Evolutionary conservation across 2,888 invertebrate species (phyloP), one percentile per base, ranked within the genome.

Genomic region (Hypercompe scribonia): DNA sequence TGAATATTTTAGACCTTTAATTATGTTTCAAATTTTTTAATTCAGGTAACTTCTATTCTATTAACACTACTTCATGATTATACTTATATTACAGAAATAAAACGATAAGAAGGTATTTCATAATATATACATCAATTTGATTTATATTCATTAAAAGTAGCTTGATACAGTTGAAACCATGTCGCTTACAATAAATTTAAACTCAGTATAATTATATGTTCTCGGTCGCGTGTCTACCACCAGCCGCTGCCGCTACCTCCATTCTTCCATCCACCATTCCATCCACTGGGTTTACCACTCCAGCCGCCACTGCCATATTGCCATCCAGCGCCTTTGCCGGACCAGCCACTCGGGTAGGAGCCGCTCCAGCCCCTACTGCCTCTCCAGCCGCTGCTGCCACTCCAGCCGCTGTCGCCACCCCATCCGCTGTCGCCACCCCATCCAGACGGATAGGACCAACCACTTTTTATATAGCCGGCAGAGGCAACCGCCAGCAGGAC

Each of bases 391-490:
- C 54, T 31, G 58, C 4, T 3, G 36, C 72, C 36, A 34, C 39
- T 63, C 70, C 71, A 70, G 54, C 75, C 73, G 31, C 36, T 34
- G 18, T 73, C 61, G 46, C 77, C 68, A 31, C 73, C 21, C 77
- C 81, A 73, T n/a, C 78, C 77, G 15, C 65, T 24, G n/a, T 39
- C 65, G n/a, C 82, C 24, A 71, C 73, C 5, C 71, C 68, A 64
- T 71, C 70, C 70, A 15, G 80, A n/a, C 10, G 80, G 81, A 1
- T 76, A 70, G 11, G 76, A 78, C 85, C 86, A 85, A 39, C 87
- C 85, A n/a, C 81, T 78, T 46, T 81, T 74, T 77, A 87, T 74
- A 84, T 86, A 84, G 68, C 92, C 92, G 0, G 92, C 93, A 0
- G 89, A 86, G n/a, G 86, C 87, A 46, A 82, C 72, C 70, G 89